Evolutionary conservation across 2,888 invertebrate species (phyloP).

Genomic region (Cenopis cana): DNA sequence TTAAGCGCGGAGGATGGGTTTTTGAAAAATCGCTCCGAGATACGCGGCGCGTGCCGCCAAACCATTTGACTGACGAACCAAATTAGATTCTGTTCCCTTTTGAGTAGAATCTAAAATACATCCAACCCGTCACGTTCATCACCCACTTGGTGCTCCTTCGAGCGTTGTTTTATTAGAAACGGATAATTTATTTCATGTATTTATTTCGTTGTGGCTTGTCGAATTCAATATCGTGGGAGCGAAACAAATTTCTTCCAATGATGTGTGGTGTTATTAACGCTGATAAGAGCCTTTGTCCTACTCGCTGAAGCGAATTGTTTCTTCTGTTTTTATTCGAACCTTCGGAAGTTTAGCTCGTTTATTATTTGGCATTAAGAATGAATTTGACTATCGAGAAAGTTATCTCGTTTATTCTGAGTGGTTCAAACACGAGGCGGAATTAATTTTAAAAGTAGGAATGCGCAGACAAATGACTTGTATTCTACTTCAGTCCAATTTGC

Average conservation of each 20-base stretch:
- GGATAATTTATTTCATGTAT: slow-evolving; percentile 82
- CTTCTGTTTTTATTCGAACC: not conserved
- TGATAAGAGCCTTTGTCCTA: slow-evolving; percentile 48
- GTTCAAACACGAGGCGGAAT: slow-evolving; percentile 20
- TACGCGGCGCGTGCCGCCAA: slow-evolving; percentile 65
- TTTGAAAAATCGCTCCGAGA: slow-evolving; percentile 74
- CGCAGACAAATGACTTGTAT: slow-evolving; percentile 18
- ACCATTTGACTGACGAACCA: slow-evolving; percentile 45
- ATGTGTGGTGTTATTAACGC: slow-evolving; percentile 56
- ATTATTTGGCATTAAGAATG: slow-evolving; percentile 10
- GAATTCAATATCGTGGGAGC: slow-evolving; percentile 75
- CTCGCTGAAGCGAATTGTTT: slow-evolving; percentile 6
- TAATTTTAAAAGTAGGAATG: slow-evolving; percentile 38
- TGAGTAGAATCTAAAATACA: slow-evolving; percentile 53
- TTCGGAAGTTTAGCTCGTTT: slow-evolving; percentile 9
- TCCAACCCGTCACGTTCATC: slow-evolving; percentile 23
- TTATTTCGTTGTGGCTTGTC: slow-evolving; percentile 74
- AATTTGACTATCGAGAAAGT: slow-evolving; percentile 23
- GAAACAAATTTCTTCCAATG: slow-evolving; percentile 54
- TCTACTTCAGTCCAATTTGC: slow-evolving; percentile 43
- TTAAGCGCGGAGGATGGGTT: slow-evolving; percentile 75
- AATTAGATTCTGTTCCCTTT: slow-evolving; percentile 49
- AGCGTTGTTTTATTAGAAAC: slow-evolving; percentile 81
- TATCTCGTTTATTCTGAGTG: slow-evolving; percentile 36
- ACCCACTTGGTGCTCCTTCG: slow-evolving; percentile 57